Base-by-base conservation (phyloP, 2,888 invertebrate species). In the Eupithecia insigniata region DNA sequence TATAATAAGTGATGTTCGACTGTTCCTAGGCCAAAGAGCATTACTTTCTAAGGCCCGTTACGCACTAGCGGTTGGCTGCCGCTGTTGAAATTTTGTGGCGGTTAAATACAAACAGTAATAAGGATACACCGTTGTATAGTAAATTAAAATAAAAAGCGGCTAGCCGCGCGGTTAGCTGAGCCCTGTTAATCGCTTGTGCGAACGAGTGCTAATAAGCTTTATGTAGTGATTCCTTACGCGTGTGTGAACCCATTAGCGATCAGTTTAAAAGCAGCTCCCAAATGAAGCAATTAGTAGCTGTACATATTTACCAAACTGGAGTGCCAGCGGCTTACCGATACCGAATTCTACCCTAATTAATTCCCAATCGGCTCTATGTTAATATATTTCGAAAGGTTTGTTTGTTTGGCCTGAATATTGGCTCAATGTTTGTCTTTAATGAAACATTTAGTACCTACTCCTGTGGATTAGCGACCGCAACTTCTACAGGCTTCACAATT, bases 211-310 rank as follows among this genome's bases (percentile, higher is more conserved):
- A 55, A 55, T 55, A 22, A 51, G 22, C 22, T 2, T 8, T 3
- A 34, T 18, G 34, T n/a, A 3, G 30, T 62, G 1, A 61, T n/a
- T 61, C 61, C 34, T n/a, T 30, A 30, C n/a, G 30, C 61, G 61
- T 10, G n/a, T 14, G 26, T 55, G 18, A 61, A 36, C 60, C 26
- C 71, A 36, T 51, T 66, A 71, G n/a, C 36, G 60, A 66, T 69
- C 39, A n/a, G 30, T 66, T 67, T 64, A 67, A 51, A 69, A 71
- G 67, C 46, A 39, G 51, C 68, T 55, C 16, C 61, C n/a, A 72
- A 69, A 67, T 71, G 46, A 72, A 72, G 72, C 65, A 69, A 72
- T 72, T 72, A 72, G 64, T 34, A 68, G 55, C 60, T 72, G 34
- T 68, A 55, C 26, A 14, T 55, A 55, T 26, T 68, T 67, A 67